phyloP scores from a whole-genome alignment of 2,113 vertebrate species.

The Fregata magnificens region DNA sequence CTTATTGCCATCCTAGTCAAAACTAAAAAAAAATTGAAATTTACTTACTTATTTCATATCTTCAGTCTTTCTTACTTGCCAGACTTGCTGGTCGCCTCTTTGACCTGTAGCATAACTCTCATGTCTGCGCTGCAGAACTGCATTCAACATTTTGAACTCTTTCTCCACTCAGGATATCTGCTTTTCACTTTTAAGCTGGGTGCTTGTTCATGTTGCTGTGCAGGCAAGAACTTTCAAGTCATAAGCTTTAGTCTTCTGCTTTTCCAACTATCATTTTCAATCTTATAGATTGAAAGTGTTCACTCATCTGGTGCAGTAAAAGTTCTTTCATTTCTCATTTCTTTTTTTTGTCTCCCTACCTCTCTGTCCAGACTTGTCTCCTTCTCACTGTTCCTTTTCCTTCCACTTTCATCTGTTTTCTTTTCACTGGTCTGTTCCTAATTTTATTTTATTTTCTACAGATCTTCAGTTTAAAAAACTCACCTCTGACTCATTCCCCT shows the following conservation, averaged over 20 bases:
- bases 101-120: neutral
- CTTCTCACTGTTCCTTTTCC: neutral
- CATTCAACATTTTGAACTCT: neutral
- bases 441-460: constrained; percentile 35
- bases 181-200: neutral
- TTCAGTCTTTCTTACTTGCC: neutral
- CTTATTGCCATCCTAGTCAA: neutral
- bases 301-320: neutral
- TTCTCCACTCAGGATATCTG: neutral
- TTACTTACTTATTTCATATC: neutral
- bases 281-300: neutral
- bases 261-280: neutral
- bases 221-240: neutral
- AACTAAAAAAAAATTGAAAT: neutral
- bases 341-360: neutral
- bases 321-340: neutral
- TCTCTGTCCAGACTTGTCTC: neutral
- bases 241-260: neutral
- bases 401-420: constrained; percentile 1
- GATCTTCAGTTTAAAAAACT: neutral
- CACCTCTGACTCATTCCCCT: constrained; percentile 13
- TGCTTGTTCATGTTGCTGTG: neutral
- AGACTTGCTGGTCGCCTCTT: neutral
- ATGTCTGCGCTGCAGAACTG: neutral
- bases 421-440: constrained; percentile 30